These are phyloP conservation scores for Rhopalosiphum padi DNA, from an alignment of 1,140 invertebrate species.

Conservation along the genomic window DNA sequence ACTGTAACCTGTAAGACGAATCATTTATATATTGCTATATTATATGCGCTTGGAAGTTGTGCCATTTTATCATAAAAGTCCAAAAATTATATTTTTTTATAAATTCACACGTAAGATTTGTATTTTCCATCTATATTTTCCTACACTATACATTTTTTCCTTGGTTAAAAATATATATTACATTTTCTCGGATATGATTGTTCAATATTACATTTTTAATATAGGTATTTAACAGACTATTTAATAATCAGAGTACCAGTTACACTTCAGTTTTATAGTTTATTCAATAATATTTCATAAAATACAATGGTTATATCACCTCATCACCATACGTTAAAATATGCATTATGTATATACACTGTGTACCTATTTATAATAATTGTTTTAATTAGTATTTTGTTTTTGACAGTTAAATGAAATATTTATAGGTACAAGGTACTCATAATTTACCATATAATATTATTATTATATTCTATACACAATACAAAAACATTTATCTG, in stretches of 20 bases:
- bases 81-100: too few species aligned
- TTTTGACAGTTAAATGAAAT: neutral
- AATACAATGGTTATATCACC: neutral
- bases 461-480: neutral
- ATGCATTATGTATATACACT: neutral
- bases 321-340: neutral
- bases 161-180: too few species aligned
- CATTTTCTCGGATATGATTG: neutral
- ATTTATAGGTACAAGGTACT: neutral
- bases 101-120: too few species aligned
- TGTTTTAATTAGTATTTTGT: neutral
- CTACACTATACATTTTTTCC: too few species aligned
- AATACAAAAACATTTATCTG: neutral
- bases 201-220: too few species aligned
- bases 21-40: too few species aligned
- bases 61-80: too few species aligned
- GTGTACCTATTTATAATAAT: neutral
- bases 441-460: neutral
- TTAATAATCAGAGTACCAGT: neutral
- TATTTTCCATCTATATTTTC: too few species aligned
- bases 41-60: too few species aligned
- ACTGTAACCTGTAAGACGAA: too few species aligned
- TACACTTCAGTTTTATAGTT: neutral
- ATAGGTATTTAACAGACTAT: neutral
- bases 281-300: neutral